Conservation (phyloP, 2,797 vertebrate genomes). For the Gobio occitaniae region DNA sequence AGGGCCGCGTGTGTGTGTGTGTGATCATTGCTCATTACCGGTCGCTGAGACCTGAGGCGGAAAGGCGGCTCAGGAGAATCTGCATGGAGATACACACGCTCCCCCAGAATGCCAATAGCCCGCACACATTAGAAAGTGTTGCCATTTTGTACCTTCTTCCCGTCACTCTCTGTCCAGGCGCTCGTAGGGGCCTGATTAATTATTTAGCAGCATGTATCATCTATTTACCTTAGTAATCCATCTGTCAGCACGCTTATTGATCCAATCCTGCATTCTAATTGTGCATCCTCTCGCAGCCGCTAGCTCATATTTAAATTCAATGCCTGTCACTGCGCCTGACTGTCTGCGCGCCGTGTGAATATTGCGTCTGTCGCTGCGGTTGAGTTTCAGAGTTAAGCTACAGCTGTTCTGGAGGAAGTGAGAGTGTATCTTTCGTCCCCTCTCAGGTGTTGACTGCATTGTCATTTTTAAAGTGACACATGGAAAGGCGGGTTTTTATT, state of each 20-base stretch:
- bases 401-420: slow-evolving; percentile 59
- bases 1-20: neutral
- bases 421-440: slow-evolving; percentile 45
- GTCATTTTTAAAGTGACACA: slow-evolving; percentile 32
- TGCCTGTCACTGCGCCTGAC: slow-evolving; percentile 69
- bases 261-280: slow-evolving; percentile 85
- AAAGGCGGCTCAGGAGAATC: slow-evolving; percentile 43
- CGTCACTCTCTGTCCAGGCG: slow-evolving; percentile 58
- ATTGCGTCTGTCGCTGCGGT: slow-evolving; percentile 41
- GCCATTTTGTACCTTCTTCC: slow-evolving; percentile 58
- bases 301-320: slow-evolving; percentile 75
- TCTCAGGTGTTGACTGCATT: slow-evolving; percentile 56
- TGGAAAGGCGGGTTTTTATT: slow-evolving; percentile 44
- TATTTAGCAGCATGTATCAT: slow-evolving; percentile 88
- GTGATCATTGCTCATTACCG: slow-evolving; percentile 49
- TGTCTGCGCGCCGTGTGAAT: slow-evolving; percentile 63
- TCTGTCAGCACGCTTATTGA: slow-evolving; percentile 88
- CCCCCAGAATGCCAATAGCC: slow-evolving; percentile 55
- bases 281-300: slow-evolving; percentile 72
- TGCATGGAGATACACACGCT: slow-evolving; percentile 31
- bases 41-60: slow-evolving; percentile 27
- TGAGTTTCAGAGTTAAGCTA: slow-evolving; percentile 48
- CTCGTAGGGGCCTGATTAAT: slow-evolving; percentile 81
- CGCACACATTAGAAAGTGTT: slow-evolving; percentile 62
- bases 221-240: slow-evolving; percentile 89